Evolutionary conservation across 1,140 invertebrate genomes (phyloP).

Genomic region (Calephelis nemesis): DNA sequence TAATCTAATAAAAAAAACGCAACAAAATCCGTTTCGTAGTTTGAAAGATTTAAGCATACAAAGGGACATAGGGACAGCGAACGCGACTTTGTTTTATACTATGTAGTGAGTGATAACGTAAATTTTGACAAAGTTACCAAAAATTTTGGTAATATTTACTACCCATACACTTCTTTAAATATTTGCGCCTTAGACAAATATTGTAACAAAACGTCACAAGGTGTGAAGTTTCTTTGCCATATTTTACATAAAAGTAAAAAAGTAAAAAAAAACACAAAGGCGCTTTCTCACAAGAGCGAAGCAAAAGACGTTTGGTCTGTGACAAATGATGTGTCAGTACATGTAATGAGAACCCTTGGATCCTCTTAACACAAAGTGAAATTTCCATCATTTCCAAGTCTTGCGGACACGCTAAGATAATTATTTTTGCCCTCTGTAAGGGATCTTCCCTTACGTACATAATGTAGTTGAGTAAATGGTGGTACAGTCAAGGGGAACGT

Average conservation of each 20-base stretch:
- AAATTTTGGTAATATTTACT: no score
- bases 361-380: conserved; percentile 18
- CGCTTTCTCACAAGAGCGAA: conserved; percentile 49
- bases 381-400: conserved; percentile 20
- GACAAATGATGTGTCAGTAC: conserved; percentile 33
- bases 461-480: neutral
- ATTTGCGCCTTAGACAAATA: no score
- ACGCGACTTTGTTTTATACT: no score
- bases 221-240: neutral
- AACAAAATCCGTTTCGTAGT: no score
- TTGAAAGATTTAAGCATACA: no score
- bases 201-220: neutral
- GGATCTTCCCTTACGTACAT: neutral
- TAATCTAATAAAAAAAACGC: no score
- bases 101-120: no score
- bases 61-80: no score
- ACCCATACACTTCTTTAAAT: no score
- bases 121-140: no score
- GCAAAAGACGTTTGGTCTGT: conserved; percentile 60
- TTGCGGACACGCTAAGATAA: conserved; percentile 10
- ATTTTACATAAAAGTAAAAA: conserved; percentile 25
- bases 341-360: conserved; percentile 30
- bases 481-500: neutral
- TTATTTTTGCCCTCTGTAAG: conserved; percentile 10
- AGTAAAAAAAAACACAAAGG: conserved; percentile 43